A percentile compares a stretch with the other conserved stretches of the same genome.
These are phyloP conservation scores for Polyodon spathula DNA, from an alignment of 2,113 vertebrate species.

Conservation along the genomic window DNA sequence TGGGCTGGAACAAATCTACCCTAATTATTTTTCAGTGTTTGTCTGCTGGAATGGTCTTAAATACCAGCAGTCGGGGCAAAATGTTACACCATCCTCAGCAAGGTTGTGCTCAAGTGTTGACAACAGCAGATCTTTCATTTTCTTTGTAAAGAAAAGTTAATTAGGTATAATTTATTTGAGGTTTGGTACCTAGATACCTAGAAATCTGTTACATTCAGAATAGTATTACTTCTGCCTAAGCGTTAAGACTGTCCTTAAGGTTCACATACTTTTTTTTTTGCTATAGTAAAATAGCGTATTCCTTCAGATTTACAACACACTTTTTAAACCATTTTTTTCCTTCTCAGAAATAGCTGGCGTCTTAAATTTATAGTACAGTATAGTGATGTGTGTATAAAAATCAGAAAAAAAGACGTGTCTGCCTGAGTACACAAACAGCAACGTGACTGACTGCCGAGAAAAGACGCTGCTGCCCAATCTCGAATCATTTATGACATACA, in stretches of 20 bases:
- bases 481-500: too few species aligned
- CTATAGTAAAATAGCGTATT: background rate
- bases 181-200: constrained; percentile 50
- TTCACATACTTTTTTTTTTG: background rate
- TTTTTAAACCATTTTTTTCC: too few species aligned
- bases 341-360: too few species aligned
- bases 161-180: constrained; percentile 68
- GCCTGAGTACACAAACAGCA: too few species aligned
- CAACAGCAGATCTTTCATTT: constrained; percentile 74
- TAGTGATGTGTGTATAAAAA: too few species aligned
- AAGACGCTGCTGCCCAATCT: too few species aligned
- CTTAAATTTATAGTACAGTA: too few species aligned
- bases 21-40: constrained; percentile 93
- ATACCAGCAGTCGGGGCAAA: constrained; percentile 82
- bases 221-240: constrained; percentile 44
- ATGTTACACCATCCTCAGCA: constrained; percentile 80
- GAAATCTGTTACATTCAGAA: constrained; percentile 43
- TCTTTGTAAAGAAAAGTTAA: constrained; percentile 67
- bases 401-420: too few species aligned
- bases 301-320: too few species aligned
- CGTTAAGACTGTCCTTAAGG: constrained; percentile 1
- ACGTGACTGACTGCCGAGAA: too few species aligned
- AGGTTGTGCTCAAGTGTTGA: constrained; percentile 76
- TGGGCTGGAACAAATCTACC: constrained; percentile 80
- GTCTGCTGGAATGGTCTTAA: constrained; percentile 90